phyloP scores from a whole-genome alignment of 2,113 vertebrate genomes.

The Formicarius rufipectus region DNA sequence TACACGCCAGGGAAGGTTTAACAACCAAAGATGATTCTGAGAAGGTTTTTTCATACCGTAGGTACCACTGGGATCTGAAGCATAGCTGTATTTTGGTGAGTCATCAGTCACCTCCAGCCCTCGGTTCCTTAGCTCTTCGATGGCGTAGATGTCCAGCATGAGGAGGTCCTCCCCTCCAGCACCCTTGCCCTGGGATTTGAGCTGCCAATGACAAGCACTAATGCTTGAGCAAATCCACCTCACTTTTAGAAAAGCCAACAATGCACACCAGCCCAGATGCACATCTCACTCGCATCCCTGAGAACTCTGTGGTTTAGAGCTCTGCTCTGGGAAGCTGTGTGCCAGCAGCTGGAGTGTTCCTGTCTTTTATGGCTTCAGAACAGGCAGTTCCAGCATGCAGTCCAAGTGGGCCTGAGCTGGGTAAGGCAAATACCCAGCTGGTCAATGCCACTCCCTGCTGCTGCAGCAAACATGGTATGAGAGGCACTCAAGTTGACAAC shows the following conservation, averaged over 20 bases:
- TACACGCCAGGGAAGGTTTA: not conserved
- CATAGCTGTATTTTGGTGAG: constrained; percentile 87
- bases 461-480: not conserved
- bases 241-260: not conserved
- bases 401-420: not conserved
- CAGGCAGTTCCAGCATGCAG: not conserved
- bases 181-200: constrained; percentile 95
- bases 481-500: not conserved
- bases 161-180: constrained; percentile 88
- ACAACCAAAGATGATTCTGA: not conserved
- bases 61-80: constrained; percentile 67
- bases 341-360: not conserved
- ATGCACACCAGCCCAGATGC: rapidly evolving
- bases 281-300: not conserved
- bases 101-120: constrained; percentile 85
- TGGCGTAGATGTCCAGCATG: constrained; percentile 98
- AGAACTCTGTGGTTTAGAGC: not conserved
- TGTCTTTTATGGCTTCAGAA: not conserved
- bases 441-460: not conserved
- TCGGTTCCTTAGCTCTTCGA: constrained; percentile 89
- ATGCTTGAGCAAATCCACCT: not conserved
- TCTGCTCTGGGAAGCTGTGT: not conserved
- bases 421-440: not conserved
- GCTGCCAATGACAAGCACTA: constrained; percentile 62
- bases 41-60: constrained; percentile 66